Conservation (phyloP, 2,888 invertebrate genomes). For the Tiphia femorata region DNA sequence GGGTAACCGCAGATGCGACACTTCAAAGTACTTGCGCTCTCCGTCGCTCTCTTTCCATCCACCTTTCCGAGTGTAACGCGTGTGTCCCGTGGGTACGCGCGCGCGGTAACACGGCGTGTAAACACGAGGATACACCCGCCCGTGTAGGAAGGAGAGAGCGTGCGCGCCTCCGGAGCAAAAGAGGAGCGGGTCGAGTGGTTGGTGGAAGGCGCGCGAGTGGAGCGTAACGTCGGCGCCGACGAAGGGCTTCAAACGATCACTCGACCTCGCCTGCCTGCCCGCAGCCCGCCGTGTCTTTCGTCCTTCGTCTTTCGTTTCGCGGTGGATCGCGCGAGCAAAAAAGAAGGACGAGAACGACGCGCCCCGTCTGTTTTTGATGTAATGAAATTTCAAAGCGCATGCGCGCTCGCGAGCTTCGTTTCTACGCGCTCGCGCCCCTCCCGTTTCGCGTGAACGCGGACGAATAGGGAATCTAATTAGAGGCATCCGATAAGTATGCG, state of each 20-base stretch:
- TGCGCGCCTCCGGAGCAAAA: no score
- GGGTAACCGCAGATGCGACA: slow-evolving; percentile 48
- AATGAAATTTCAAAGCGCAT: slow-evolving; percentile 25
- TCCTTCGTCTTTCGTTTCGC: slow-evolving; percentile 3
- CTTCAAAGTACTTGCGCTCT: slow-evolving; percentile 39
- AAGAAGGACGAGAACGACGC: slow-evolving; percentile 2
- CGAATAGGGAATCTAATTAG: background rate
- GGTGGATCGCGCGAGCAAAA: no score
- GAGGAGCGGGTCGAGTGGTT: background rate
- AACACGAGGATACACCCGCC: background rate
- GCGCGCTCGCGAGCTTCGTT: no score
- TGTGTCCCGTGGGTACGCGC: background rate
- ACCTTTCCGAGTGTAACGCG: no score
- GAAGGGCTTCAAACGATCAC: slow-evolving; percentile 1
- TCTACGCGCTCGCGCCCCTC: no score
- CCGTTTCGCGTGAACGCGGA: background rate
- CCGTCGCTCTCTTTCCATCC: background rate
- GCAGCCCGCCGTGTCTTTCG: slow-evolving; percentile 15
- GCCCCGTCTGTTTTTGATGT: slow-evolving; percentile 9
- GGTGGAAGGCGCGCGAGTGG: background rate
- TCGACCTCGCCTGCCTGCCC: no score
- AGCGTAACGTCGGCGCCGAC: background rate
- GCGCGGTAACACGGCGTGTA: background rate
- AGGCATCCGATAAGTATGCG: no score
- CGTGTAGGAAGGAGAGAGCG: no score